Evolutionary conservation across 2,888 invertebrate species (phyloP).

Genomic region (Lasioglossum figueresi): DNA sequence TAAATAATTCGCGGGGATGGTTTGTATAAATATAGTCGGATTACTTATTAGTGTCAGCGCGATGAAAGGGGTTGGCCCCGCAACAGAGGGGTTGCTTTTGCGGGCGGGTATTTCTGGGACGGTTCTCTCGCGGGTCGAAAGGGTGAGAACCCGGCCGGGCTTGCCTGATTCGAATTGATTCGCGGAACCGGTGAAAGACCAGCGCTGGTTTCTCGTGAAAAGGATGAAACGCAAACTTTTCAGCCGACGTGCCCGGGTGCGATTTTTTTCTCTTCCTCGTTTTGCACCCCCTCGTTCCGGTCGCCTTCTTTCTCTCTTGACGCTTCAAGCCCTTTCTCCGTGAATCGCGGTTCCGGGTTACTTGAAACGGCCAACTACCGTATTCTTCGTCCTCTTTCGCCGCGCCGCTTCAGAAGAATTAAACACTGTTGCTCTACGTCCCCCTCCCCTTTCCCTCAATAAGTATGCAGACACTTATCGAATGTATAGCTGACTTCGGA

Average conservation of each 20-base stretch:
- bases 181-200: constrained; percentile 63
- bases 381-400: constrained; percentile 8
- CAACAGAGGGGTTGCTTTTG: constrained; percentile 35
- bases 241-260: constrained; percentile 45
- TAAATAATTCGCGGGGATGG: not conserved
- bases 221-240: constrained; percentile 71
- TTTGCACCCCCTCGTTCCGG: not conserved
- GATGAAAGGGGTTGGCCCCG: constrained; percentile 35
- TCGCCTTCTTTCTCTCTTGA: not conserved
- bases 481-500: not conserved
- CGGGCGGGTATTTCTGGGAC: constrained; percentile 17
- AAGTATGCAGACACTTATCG: not conserved
- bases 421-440: constrained; percentile 23
- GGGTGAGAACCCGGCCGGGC: constrained; percentile 26
- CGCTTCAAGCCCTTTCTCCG: constrained; percentile 3
- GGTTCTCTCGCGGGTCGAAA: constrained; percentile 34
- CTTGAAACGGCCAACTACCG: constrained; percentile 13
- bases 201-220: constrained; percentile 57
- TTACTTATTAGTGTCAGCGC: constrained; percentile 54
- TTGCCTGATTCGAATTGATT: constrained; percentile 70
- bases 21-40: not conserved
- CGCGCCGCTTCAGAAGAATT: constrained; percentile 18
- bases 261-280: constrained; percentile 52
- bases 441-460: not conserved
- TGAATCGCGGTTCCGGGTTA: constrained; percentile 32